Conservation (phyloP, 2,888 invertebrate genomes). For the Dichetophora obliterata region DNA sequence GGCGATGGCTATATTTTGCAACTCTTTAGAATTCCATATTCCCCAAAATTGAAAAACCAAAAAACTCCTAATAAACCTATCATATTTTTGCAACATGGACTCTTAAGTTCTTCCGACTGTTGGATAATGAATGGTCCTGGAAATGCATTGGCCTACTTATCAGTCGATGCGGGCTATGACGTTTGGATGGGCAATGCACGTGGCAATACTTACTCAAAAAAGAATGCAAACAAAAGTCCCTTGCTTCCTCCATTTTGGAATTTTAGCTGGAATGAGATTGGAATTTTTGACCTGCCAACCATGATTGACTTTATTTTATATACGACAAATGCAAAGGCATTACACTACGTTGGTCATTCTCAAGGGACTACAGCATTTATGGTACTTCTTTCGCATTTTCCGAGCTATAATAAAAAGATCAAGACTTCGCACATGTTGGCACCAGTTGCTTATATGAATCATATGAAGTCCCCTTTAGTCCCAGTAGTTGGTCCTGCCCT, state of each 20-base stretch:
- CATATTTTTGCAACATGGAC: constrained; percentile 71
- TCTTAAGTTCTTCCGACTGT: constrained; percentile 52
- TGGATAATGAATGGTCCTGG: constrained; percentile 52
- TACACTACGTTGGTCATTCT: constrained; percentile 57
- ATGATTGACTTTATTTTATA: constrained; percentile 52
- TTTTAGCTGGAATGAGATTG: constrained; percentile 88
- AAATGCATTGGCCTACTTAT: constrained; percentile 50
- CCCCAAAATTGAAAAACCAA: constrained; percentile 40
- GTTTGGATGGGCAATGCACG: constrained; percentile 58
- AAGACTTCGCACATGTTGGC: constrained; percentile 52
- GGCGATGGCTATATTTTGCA: constrained; percentile 51
- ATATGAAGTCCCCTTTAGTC: constrained; percentile 69
- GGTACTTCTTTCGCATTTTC: constrained; percentile 41
- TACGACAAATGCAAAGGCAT: constrained; percentile 35
- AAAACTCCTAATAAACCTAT: constrained; percentile 52
- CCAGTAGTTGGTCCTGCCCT: constrained; percentile 62
- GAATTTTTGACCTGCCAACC: constrained; percentile 71
- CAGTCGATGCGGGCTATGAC: constrained; percentile 57
- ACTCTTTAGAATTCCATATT: constrained; percentile 53
- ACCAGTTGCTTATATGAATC: constrained; percentile 67
- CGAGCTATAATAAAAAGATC: constrained; percentile 50
- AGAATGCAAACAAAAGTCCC: constrained; percentile 48
- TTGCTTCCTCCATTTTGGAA: constrained; percentile 48
- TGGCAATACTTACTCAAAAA: constrained; percentile 53
- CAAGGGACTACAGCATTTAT: constrained; percentile 53